These are phyloP conservation scores for Chloromyia formosa DNA, from an alignment of 2,888 invertebrate genomes.

Conservation along the genomic window DNA sequence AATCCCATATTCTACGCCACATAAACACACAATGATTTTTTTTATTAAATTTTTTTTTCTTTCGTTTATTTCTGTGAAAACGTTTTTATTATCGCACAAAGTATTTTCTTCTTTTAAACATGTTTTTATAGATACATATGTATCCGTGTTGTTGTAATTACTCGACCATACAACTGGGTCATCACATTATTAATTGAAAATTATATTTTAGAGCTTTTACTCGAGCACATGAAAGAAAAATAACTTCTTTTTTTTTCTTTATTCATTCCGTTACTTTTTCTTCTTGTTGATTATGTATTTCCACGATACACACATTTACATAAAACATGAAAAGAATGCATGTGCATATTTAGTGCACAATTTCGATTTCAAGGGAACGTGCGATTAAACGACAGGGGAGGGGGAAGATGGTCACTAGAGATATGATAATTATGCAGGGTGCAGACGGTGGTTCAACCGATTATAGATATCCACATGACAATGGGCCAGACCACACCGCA, in stretches of 20 bases:
- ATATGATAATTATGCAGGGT: no score
- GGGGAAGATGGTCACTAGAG: no score
- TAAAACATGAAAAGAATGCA: background rate
- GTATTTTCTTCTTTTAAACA: slow-evolving; percentile 15
- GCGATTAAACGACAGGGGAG: no score
- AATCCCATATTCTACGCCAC: background rate
- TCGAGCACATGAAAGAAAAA: background rate
- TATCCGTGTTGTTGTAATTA: slow-evolving; percentile 5
- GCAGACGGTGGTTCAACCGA: no score
- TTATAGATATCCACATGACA: no score
- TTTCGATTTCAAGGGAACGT: background rate
- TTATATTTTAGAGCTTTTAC: slow-evolving; percentile 8
- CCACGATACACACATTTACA: slow-evolving; percentile 15
- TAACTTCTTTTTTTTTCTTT: slow-evolving; percentile 10
- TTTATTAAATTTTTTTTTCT: background rate
- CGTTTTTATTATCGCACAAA: background rate
- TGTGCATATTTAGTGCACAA: slow-evolving; percentile 1
- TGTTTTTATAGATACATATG: background rate
- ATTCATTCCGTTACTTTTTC: background rate
- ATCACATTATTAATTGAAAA: slow-evolving; percentile 19
- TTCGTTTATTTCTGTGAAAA: no score
- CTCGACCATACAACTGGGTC: slow-evolving; percentile 25
- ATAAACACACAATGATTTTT: background rate
- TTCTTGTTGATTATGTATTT: background rate
- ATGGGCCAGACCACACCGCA: no score